Base-by-base conservation (phyloP, 2,113 vertebrate species). In the Mystacornis crossleyi region DNA sequence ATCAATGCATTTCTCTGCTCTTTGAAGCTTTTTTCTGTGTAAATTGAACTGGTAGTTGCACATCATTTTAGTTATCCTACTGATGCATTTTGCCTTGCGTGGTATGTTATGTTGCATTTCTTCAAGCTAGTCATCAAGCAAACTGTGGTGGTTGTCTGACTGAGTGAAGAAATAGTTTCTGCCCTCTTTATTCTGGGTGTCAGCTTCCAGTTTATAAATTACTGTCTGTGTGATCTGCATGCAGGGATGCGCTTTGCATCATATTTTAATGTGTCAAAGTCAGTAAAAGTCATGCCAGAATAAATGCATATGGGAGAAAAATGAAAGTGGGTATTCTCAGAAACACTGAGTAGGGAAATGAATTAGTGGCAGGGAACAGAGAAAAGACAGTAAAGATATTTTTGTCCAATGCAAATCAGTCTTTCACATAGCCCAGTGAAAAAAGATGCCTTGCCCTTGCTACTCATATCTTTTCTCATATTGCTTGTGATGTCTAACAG, bases 381-480 rank as follows among this genome's bases (percentile, higher is more conserved):
- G 26, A 69, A 31, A 38, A 69, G 38, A 60, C 17, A 18, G 42
- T n/a, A 15, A 40, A 7, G 65, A 3, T 43, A 16, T 67, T 89
- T 78, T 79, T 92, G 25, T 60, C 36, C 5, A 8, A 53, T 12
- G 17, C 43, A 34, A 70, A 47, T 86, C 20, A n/a, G 5, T 77
- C 16, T 71, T 74, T 79, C 23, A 20, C 1, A 1, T 18, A 38
- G 48, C 45, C n/a, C 18, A 36, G 19, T 45, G 55, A 29, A 66
- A 58, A 83, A 73, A 77, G 48, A 42, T 25, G 5, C 71, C 61
- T 86, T 80, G 67, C 50, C 71, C 50, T 69, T 81, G 42, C 58
- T 57, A 8, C 17, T 69, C 0, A 0, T 47, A 12, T 48, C 16
- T 69, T 38, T 64, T 55, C 5, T 54, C 21, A 2, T 12, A 9